A percentile compares a stretch with the other conserved stretches of the same genome.
phyloP scores from a whole-genome alignment of 2,113 vertebrate species.

The Recurvirostra avosetta region DNA sequence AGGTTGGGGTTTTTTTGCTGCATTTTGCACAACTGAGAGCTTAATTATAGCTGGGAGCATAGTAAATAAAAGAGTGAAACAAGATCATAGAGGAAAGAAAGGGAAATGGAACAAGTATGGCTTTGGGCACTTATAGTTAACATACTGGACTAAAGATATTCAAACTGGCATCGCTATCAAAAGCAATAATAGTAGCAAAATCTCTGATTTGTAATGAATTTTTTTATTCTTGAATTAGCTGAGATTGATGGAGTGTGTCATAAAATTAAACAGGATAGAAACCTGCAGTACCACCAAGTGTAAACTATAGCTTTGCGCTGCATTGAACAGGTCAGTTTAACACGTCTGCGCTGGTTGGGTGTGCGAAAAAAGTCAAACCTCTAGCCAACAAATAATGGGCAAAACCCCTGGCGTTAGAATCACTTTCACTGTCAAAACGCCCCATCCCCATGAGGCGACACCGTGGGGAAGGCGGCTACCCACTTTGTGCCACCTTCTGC shows the following conservation, averaged over 20 bases:
- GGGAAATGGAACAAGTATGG: neutral
- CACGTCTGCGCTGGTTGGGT: neutral
- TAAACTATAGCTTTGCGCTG: neutral
- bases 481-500: neutral
- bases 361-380: neutral
- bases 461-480: neutral
- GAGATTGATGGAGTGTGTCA: neutral
- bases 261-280: neutral
- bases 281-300: neutral
- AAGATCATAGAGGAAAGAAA: neutral
- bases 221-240: neutral
- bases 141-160: neutral
- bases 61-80: neutral
- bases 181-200: neutral
- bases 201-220: neutral
- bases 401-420: neutral
- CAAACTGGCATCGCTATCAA: neutral
- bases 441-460: neutral
- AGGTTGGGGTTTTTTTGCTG: rapidly evolving
- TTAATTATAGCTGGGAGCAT: neutral
- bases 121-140: neutral
- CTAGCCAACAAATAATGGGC: neutral
- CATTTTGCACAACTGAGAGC: neutral
- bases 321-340: neutral
- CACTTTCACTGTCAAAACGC: neutral